Evolutionary conservation across 2,113 vertebrate species (phyloP).

Genomic region (Ophthalmolycus amberensis): DNA sequence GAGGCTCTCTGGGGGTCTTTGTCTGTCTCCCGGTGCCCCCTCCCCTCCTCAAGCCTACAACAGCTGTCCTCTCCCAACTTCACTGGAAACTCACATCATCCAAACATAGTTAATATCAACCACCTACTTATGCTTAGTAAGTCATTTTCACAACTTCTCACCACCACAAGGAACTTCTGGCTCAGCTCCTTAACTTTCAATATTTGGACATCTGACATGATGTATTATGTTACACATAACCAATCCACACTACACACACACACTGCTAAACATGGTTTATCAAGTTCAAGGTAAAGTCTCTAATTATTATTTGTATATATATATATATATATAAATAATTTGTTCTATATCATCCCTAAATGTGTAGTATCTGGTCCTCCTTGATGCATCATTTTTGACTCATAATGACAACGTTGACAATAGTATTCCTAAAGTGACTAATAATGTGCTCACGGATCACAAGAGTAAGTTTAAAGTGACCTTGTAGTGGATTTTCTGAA

Average conservation of each 20-base stretch:
- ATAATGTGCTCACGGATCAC: neutral
- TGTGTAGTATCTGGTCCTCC: neutral
- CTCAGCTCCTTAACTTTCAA: neutral
- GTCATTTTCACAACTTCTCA: neutral
- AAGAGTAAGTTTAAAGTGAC: neutral
- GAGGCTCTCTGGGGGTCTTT: slow-evolving; percentile 72
- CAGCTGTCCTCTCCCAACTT: slow-evolving; percentile 54
- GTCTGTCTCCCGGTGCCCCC: slow-evolving; percentile 55
- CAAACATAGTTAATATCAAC: accelerated
- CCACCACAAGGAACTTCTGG: slow-evolving; percentile 1
- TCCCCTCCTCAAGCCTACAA: slow-evolving; percentile 10
- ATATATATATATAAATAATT: neutral
- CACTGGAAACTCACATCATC: neutral
- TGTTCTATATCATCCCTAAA: neutral
- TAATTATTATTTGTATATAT: neutral
- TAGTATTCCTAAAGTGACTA: neutral
- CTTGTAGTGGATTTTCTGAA: neutral
- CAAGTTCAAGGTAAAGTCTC: neutral
- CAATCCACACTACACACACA: too few relatives aligned
- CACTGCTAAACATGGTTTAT: neutral
- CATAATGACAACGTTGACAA: neutral
- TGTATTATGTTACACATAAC: neutral
- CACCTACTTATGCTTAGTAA: neutral
- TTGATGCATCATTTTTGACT: slow-evolving; percentile 6
- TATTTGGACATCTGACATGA: neutral